Base-by-base conservation (phyloP, 1,140 invertebrate species). In the Bombus waltoni region DNA sequence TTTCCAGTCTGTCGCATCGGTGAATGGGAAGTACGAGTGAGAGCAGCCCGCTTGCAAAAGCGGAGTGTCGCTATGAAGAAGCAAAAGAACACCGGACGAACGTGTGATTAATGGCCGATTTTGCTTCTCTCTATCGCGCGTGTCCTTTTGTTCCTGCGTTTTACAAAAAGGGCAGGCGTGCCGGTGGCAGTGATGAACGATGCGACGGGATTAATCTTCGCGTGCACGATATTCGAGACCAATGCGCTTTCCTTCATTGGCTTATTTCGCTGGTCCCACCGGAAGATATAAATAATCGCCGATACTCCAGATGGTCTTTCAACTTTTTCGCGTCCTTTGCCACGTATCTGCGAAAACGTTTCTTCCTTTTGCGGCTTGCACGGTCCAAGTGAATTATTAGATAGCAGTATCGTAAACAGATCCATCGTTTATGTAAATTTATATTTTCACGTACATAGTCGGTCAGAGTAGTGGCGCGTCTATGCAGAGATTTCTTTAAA, bases 161-260 rank as follows among this genome's bases (percentile, higher is more conserved):
- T 77, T 80, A 82, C 79, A 62, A 65, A 88, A 87, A 78, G 70
- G 83, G 5, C 86, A 82, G 85, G 83, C 83, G 83, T 90, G 91
- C 53, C 81, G 18, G 42, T 89, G 91, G 86, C 91, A 92, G 89
- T 91, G 91, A 92, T 88, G 84, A 65, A 91, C 88, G 90, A 89
- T 81, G 85, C 86, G 77, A 90, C 88, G 84, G 85, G 83, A 91
- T 92, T 92, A 92, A 91, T 91, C 81, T 83, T 80, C 80, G 38
- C 73, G 47, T 5, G 57, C 57, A 35, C 68, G 72, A 76, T 88
- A 71, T 77, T 38, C 65, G 38, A 62, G 65, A 25, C 57, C 25
- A 38, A 32, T 47, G 40, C 2, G 40, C 25, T 62, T 10, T 25
- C 53, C 28, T 8, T 22, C 65, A 28, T 75, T 72, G 13, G 53